phyloP scores from a whole-genome alignment of 2,113 vertebrate genomes.

The Leucopsar rothschildi region DNA sequence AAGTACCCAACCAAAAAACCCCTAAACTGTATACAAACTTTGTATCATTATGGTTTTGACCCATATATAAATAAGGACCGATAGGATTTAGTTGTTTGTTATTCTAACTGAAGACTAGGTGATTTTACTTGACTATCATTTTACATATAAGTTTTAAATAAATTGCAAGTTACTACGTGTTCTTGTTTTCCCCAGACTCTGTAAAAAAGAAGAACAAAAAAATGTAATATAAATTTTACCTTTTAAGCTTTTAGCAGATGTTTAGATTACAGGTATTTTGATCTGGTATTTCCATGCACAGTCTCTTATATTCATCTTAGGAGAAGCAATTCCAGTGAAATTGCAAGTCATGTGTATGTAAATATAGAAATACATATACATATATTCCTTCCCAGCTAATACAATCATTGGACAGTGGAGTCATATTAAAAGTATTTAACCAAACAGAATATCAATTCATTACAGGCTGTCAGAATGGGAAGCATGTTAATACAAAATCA shows the following conservation, averaged over 20 bases:
- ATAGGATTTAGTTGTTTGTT: background rate
- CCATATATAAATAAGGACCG: background rate
- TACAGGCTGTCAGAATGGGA: background rate
- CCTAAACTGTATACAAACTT: background rate
- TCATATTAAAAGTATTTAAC: background rate
- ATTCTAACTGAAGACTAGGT: background rate
- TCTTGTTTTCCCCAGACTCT: background rate
- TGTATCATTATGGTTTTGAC: background rate
- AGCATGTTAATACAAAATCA: background rate
- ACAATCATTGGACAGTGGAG: background rate
- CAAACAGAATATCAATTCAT: background rate
- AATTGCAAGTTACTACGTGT: background rate
- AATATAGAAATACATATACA: background rate
- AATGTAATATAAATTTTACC: fast-evolving
- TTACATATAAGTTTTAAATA: background rate
- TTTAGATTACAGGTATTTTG: background rate
- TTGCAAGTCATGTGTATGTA: background rate
- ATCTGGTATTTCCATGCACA: background rate
- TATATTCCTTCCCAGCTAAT: background rate
- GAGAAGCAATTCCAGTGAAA: background rate
- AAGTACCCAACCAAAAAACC: background rate
- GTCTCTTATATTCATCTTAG: background rate
- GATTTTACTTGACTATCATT: background rate
- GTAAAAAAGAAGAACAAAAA: background rate
- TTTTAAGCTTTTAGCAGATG: background rate